Conservation (phyloP, 2,888 invertebrate species). For the Diploptera punctata region DNA sequence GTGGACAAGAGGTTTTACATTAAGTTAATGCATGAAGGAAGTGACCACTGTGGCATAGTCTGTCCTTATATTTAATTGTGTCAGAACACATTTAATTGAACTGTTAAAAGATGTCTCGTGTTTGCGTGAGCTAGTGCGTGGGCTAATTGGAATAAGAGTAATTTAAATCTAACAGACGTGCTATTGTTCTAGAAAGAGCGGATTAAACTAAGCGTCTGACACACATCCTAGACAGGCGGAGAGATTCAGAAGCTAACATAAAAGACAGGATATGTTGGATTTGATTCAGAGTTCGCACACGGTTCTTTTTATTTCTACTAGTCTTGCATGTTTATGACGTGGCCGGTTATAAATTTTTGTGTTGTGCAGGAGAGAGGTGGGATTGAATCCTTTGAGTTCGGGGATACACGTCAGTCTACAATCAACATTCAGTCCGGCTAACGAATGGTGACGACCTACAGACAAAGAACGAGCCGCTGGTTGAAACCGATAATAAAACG, state of each 20-base stretch:
- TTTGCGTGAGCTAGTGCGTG: no score
- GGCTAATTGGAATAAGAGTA: no score
- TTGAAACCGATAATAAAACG: conserved; percentile 11
- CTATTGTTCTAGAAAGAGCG: no score
- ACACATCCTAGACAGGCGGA: not conserved
- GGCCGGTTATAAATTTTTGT: conserved; percentile 38
- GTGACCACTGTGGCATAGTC: no score
- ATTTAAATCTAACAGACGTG: no score
- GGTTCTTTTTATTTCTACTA: not conserved
- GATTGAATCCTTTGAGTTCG: not conserved
- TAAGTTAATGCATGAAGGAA: no score
- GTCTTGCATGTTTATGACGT: conserved; percentile 36
- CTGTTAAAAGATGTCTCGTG: no score
- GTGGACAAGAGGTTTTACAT: no score
- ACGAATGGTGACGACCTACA: conserved; percentile 3
- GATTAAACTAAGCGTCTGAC: not conserved
- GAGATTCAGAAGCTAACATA: not conserved
- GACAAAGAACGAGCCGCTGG: conserved; percentile 4
- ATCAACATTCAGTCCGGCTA: conserved; percentile 17
- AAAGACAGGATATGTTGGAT: conserved; percentile 18
- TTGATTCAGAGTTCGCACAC: not conserved
- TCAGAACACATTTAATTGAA: no score
- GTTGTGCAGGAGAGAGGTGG: not conserved
- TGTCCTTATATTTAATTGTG: no score
- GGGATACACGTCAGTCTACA: conserved; percentile 28